Conservation (phyloP, 1,140 invertebrate species). For the Condylostylus longicornis region DNA sequence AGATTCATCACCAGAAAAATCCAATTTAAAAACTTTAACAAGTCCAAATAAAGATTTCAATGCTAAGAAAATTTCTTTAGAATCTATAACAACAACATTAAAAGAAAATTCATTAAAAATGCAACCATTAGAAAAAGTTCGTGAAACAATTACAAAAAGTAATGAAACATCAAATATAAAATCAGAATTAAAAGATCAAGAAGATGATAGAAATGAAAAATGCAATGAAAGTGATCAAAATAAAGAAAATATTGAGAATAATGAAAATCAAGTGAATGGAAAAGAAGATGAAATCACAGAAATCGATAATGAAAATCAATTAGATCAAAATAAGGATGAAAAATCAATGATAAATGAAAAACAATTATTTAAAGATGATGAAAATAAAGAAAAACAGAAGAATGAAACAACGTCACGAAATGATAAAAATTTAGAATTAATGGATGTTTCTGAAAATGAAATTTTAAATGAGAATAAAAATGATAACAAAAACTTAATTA, state of each 20-base stretch:
- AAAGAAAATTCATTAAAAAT: not conserved
- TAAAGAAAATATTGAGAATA: constrained; percentile 1
- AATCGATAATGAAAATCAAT: not conserved
- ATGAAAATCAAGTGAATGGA: not conserved
- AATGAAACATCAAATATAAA: too few species aligned
- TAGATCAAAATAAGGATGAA: too few species aligned
- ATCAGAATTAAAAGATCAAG: not conserved
- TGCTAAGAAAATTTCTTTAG: not conserved
- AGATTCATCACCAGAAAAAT: not conserved
- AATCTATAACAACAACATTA: not conserved
- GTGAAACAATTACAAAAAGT: not conserved
- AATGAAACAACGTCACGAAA: not conserved
- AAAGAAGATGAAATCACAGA: not conserved
- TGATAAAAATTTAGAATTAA: not conserved
- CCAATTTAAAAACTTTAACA: not conserved
- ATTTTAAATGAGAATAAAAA: not conserved
- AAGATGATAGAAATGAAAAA: not conserved
- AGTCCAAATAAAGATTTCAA: not conserved
- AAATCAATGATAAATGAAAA: too few species aligned
- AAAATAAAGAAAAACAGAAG: not conserved
- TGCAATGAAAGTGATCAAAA: not conserved
- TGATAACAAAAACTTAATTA: not conserved
- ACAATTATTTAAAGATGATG: not conserved
- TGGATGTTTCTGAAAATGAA: not conserved
- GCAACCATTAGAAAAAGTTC: constrained; percentile 2